Percentiles rank a stretch among this genome's conserved stretches.
Conservation (phyloP, 2,888 invertebrate species). For the Malachius bipustulatus region DNA sequence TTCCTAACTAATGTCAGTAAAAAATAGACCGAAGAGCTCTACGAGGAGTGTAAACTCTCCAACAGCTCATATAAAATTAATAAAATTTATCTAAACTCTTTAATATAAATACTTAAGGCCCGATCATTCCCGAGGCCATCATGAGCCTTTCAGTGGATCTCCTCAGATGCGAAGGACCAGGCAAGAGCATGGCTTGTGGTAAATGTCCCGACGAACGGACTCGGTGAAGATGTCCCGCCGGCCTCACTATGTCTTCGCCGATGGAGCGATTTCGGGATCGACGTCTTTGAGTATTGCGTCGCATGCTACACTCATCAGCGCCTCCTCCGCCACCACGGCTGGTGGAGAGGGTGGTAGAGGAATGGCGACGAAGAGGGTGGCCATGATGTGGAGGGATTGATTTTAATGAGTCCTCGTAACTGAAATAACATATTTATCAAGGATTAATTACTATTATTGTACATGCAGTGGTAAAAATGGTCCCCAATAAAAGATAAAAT, state of each 20-base stretch:
- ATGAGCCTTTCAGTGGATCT: slow-evolving; percentile 30
- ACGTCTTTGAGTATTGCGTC: slow-evolving; percentile 19
- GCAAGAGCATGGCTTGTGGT: slow-evolving; percentile 29
- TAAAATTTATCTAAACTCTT: background rate
- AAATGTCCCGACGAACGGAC: slow-evolving; percentile 21
- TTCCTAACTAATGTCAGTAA: too few relatives aligned
- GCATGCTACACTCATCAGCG: slow-evolving; percentile 12
- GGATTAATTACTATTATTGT: too few relatives aligned
- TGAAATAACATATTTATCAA: too few relatives aligned
- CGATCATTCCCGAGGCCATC: too few relatives aligned
- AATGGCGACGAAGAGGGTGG: slow-evolving; percentile 18
- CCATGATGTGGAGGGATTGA: slow-evolving; percentile 44
- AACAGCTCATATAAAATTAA: too few relatives aligned
- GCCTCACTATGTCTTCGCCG: slow-evolving; percentile 26
- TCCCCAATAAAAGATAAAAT: too few relatives aligned
- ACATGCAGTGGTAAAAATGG: too few relatives aligned
- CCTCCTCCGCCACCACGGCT: slow-evolving; percentile 6
- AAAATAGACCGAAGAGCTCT: too few relatives aligned
- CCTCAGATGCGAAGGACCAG: slow-evolving; percentile 24
- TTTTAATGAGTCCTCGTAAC: slow-evolving; percentile 72
- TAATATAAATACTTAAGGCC: too few relatives aligned
- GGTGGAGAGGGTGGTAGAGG: slow-evolving; percentile 12
- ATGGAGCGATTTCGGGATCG: slow-evolving; percentile 31
- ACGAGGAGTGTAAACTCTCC: too few relatives aligned
- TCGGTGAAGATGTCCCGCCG: slow-evolving; percentile 22